These are phyloP conservation scores for Acanthoscelides obtectus DNA, from an alignment of 2,888 invertebrate genomes.

Conservation along the genomic window DNA sequence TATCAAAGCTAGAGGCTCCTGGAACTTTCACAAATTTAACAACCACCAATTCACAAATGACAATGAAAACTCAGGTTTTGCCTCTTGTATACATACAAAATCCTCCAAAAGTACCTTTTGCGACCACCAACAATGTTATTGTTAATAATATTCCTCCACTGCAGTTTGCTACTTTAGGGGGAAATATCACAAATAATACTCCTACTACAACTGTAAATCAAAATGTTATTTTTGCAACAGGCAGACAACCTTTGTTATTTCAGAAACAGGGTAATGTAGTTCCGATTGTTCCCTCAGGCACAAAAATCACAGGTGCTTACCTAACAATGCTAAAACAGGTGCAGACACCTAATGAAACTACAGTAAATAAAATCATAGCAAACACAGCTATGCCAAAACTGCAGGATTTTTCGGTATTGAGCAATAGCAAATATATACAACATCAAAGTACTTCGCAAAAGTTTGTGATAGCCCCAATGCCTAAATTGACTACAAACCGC, in stretches of 20 bases:
- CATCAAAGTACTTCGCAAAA: conserved; percentile 43
- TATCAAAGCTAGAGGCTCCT: conserved; percentile 27
- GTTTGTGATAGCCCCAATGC: conserved; percentile 56
- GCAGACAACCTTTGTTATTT: conserved; percentile 53
- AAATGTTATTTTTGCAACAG: conserved; percentile 34
- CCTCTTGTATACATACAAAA: conserved; percentile 59
- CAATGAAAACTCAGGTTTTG: conserved; percentile 46
- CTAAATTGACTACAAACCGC: conserved; percentile 55
- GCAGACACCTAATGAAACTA: conserved; percentile 40
- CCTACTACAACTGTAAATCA: conserved; percentile 18
- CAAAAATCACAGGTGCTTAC: conserved; percentile 53
- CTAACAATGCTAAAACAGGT: conserved; percentile 55
- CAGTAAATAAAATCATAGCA: conserved; percentile 41
- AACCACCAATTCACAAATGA: conserved; percentile 23
- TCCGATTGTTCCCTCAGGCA: conserved; percentile 49
- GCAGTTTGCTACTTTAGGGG: conserved; percentile 32
- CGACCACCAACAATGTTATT: conserved; percentile 19
- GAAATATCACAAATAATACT: conserved; percentile 24
- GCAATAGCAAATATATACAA: conserved; percentile 33
- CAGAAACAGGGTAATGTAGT: conserved; percentile 47
- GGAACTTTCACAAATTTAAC: conserved; percentile 16
- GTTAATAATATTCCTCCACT: conserved; percentile 24
- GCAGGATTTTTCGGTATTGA: conserved; percentile 17
- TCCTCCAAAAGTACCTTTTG: conserved; percentile 38
- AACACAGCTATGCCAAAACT: conserved; percentile 15